Base-by-base conservation (phyloP, 2,113 vertebrate species). In the Bubo blakistoni region DNA sequence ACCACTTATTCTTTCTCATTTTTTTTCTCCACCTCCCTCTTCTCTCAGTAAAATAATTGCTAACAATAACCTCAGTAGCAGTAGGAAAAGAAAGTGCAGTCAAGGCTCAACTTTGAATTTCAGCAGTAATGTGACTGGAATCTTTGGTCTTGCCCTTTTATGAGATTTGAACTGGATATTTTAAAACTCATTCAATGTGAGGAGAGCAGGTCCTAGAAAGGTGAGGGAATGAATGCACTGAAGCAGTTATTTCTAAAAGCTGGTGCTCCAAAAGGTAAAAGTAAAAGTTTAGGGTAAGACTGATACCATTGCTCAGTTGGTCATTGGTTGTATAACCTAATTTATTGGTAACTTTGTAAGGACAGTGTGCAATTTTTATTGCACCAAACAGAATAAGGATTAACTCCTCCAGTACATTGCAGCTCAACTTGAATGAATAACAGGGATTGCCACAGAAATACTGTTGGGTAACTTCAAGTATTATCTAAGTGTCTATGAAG, bases 21-120 rank as follows among this genome's bases (percentile, higher is more conserved):
- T 49, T 79, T 59, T 81, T 70, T 70, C 32, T 70, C 81, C 66
- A 73, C 83, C 67, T 94, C 86, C 85, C 42, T 65, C 38, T 91
- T 87, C 59, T 88, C 38, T 87, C 86, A 66, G 54, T 85, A 63
- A 97, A 96, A 94, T 91, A 91, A 85, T 81, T 84, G 38, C 86
- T 95, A 91, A 92, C 88, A 95, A 90, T 95, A 94, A 89, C 74
- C 40, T 76, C 81, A 77, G 62, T 78, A 95, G 38, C 58, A 82
- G 54, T 6, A 62, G 42, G 29, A 61, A 82, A 92, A 85, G 69
- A 89, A 96, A 89, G 89, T 84, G 30, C 30, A 85, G 78, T 79
- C 46, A 92, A 82, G 20, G 12, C 66, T 95, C 32, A 81, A 16
- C n/a, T 92, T 84, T 67, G 40, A 77, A 61, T 87, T 86, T 91